These are phyloP conservation scores for Erpobdella octoculata DNA, from an alignment of 2,888 invertebrate species.

Conservation along the genomic window DNA sequence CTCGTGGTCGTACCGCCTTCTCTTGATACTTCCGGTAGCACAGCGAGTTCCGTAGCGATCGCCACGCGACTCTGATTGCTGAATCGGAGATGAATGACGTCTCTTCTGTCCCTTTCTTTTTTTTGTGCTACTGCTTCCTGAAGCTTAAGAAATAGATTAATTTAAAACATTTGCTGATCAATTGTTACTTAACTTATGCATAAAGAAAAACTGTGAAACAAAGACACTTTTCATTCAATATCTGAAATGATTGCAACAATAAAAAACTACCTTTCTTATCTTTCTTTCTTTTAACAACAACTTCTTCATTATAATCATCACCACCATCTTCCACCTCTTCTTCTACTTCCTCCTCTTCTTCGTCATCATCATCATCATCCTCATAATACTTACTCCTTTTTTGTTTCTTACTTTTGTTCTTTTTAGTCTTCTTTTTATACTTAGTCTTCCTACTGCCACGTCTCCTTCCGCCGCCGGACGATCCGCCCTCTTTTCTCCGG, in stretches of 20 bases:
- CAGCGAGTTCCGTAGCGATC: constrained; percentile 33
- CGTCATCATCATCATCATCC: not conserved
- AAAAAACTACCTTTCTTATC: not conserved
- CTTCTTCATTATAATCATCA: constrained; percentile 6
- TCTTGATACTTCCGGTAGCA: constrained; percentile 32
- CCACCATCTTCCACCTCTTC: constrained; percentile 5
- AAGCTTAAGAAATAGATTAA: not conserved
- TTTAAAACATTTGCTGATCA: no score
- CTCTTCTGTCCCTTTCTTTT: no score
- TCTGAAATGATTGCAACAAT: no score
- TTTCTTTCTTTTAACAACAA: not conserved
- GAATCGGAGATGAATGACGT: not conserved
- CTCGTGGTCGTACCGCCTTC: constrained; percentile 34
- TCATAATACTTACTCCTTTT: not conserved
- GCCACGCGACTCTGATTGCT: not conserved
- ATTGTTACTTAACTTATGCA: no score
- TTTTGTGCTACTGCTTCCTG: no score
- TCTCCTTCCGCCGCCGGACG: no score
- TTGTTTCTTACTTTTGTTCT: not conserved
- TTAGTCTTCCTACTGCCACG: not conserved
- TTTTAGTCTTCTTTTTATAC: not conserved
- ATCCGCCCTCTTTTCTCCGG: constrained; percentile 3
- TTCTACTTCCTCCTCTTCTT: constrained; percentile 13
- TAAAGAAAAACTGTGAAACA: no score
- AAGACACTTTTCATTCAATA: no score